Evolutionary conservation across 2,888 invertebrate genomes (phyloP), one percentile per base, ranked within the genome.

Genomic region (Bursaphelenchus okinawaensis): DNA sequence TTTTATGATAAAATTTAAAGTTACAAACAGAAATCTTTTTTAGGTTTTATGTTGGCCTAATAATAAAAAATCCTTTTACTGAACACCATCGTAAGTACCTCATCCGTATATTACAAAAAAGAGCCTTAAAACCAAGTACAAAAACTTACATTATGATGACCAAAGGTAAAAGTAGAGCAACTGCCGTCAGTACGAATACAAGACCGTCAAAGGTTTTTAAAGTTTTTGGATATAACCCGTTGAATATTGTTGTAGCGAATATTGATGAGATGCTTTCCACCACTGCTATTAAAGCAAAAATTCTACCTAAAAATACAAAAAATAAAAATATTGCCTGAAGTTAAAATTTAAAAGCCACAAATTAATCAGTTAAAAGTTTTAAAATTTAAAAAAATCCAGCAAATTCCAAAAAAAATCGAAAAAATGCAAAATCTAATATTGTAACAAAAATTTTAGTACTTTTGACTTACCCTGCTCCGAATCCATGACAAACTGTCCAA

Each of bases 161-260:
- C 12, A 79, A 56, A 23, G 79, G 74, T 9, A 79, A 52, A 4
- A 75, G 7, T 12, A 79, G 68, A 1, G 77, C 51, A 4, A 63
- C 67, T 7, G 77, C 77, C 65, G 75, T 72, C 12, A 73, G 57
- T 19, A 80, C 22, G 57, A 79, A 80, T 60, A 74, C 68, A n/a
- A 83, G 76, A 4, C 84, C 84, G 12, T 82, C 78, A 66, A 80
- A 84, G 67, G 83, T 78, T 50, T 71, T 57, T 40, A 83, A 68
- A 0, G 84, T 84, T n/a, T 75, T 73, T 7, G 80, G 81, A 58
- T 82, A 82, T 27, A 84, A 52, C 19, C 75, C 80, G 72, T 84
- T 84, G 76, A 82, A 85, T 16, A 83, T 69, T 6, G 82, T 66
- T 0, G 83, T 82, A 6, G 84, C 83, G 52, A 79, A 62, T 8